phyloP scores from a whole-genome alignment of 2,113 vertebrate species.

The Ondatra zibethicus region DNA sequence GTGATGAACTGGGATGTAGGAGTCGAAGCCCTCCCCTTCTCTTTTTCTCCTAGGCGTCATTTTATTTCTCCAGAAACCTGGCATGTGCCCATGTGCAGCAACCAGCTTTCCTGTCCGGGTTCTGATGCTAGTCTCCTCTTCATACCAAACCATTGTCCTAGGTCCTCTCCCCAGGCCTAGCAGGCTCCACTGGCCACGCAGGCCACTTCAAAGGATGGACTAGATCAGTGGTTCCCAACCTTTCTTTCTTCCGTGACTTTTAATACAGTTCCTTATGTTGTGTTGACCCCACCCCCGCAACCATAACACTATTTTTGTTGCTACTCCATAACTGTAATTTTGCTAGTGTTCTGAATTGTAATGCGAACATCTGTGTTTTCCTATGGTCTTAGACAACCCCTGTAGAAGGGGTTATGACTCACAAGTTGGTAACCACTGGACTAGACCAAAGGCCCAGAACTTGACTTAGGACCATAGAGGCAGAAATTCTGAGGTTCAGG shows the following conservation, averaged over 20 bases:
- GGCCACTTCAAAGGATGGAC: background rate
- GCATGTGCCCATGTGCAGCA: background rate
- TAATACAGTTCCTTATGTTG: background rate
- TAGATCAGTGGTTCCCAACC: background rate
- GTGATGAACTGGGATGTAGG: background rate
- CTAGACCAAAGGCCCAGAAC: background rate
- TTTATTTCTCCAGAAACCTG: background rate
- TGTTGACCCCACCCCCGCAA: background rate
- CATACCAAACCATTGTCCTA: background rate
- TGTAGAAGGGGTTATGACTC: background rate
- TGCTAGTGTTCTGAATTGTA: background rate
- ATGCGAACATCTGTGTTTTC: background rate
- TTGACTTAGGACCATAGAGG: background rate
- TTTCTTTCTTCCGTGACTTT: no score
- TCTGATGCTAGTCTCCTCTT: background rate
- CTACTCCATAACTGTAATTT: background rate
- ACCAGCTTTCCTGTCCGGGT: background rate
- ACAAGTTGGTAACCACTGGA: background rate
- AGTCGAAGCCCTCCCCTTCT: rapidly evolving
- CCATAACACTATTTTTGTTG: background rate
- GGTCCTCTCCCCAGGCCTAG: background rate
- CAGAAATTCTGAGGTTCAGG: background rate
- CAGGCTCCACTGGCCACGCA: no score
- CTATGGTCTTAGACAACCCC: background rate
- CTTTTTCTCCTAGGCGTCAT: background rate